A percentile compares a stretch with the other conserved stretches of the same genome.
phyloP scores from a whole-genome alignment of 2,113 vertebrate genomes.

The Mastomys natalensis region DNA sequence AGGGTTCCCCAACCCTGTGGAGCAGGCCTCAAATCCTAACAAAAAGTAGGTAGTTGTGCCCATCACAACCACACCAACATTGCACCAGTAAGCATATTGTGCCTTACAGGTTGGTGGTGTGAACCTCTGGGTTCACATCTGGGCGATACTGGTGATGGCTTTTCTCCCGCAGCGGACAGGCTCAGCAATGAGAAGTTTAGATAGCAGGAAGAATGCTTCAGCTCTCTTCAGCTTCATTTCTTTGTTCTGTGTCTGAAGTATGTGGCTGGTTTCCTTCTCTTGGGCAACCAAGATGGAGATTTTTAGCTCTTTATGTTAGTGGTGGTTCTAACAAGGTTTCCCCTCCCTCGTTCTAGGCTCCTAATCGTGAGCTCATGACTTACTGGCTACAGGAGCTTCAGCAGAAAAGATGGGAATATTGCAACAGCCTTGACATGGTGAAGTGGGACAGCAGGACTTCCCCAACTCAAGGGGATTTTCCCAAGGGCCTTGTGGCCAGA shows the following conservation, averaged over 20 bases:
- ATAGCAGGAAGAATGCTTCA: neutral
- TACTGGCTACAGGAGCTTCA: conserved; percentile 98
- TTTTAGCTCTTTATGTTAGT: neutral
- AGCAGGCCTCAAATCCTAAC: neutral
- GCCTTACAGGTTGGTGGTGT: neutral
- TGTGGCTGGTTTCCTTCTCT: neutral
- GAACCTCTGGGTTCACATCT: neutral
- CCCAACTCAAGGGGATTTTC: conserved; percentile 85
- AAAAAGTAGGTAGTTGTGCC: neutral
- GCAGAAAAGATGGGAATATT: conserved; percentile 98
- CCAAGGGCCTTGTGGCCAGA: conserved; percentile 94
- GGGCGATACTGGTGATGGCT: neutral
- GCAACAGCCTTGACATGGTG: conserved; percentile 88
- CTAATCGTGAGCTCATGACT: conserved; percentile 93
- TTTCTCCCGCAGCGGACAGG: neutral
- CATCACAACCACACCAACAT: neutral
- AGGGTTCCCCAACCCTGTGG: neutral
- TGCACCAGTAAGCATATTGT: neutral
- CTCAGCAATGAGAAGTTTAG: neutral
- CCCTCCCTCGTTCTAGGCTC: conserved; percentile 87
- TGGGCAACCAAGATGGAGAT: neutral
- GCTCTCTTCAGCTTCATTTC: neutral
- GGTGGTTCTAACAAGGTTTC: neutral
- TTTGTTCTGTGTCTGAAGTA: neutral
- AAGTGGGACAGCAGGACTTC: conserved; percentile 90